Evolutionary conservation across 2,888 invertebrate species (phyloP), one percentile per base, ranked within the genome.

Genomic region (Eilema griseolum): DNA sequence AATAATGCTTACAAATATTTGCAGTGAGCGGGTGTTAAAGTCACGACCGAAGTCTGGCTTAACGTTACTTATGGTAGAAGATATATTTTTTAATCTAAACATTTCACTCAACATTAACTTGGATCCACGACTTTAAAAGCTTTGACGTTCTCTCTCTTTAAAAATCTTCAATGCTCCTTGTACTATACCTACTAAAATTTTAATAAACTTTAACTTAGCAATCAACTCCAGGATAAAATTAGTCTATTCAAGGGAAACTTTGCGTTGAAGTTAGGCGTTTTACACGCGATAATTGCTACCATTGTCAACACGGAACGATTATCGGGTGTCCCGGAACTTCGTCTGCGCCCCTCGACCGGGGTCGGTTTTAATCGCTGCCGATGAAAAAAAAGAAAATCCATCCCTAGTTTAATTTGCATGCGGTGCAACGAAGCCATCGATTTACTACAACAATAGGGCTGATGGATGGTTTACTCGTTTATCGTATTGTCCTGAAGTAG

Each of bases 261-360:
- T 59, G 46, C 11, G 31, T 75, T 79, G 79, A 84, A 86, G 82
- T 83, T 74, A 73, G 78, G 78, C 81, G 81, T 83, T 86, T 83
- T 79, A 77, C 70, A 78, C 80, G 75, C 79, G 81, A 85, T 88
- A 88, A 89, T 90, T 88, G 82, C 87, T 76, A 77, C 75, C 85
- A 88, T 90, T 90, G 90, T 90, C 86, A 86, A 85, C 89, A 82
- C 81, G 79, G 79, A 81, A 79, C 86, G 84, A 88, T 88, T 88
- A 88, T 84, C 83, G 83, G 79, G 71, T 74, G 72, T 75, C 74
- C 84, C 83, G 85, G 81, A 75, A 80, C 77, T 81, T 80, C 73
- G 72, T 75, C 79, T 80, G 80, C 79, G 69, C 46, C 81, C 73
- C 84, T 78, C 73, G 71, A 71, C 71, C 83, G 79, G 71, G 73